Conservation (phyloP, 1,140 invertebrate genomes). For the Scaptomyza hsui region DNA sequence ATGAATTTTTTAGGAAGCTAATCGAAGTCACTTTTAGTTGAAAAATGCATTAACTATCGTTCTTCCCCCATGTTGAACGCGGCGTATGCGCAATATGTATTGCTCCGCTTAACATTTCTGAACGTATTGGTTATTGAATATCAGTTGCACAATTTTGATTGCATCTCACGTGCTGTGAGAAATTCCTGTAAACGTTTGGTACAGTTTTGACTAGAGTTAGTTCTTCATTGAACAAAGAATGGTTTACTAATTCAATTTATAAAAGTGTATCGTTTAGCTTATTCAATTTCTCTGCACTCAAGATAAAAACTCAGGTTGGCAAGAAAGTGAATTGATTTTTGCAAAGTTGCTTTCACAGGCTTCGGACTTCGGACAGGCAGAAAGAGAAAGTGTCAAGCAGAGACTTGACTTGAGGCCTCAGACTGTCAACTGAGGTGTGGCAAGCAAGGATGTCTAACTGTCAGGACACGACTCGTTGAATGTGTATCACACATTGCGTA, state of each 20-base stretch:
- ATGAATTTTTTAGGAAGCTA: slow-evolving; percentile 80
- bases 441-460: slow-evolving; percentile 9
- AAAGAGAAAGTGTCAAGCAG: slow-evolving; percentile 21
- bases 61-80: slow-evolving; percentile 22
- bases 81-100: slow-evolving; percentile 56
- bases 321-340: slow-evolving; percentile 34
- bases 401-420: slow-evolving; percentile 9
- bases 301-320: neutral
- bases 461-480: slow-evolving; percentile 8
- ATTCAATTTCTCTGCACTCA: neutral
- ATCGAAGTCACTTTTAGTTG: slow-evolving; percentile 77
- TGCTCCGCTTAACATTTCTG: neutral
- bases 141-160: no score
- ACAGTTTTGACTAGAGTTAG: no score
- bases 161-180: no score
- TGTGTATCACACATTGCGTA: slow-evolving; percentile 25
- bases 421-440: slow-evolving; percentile 14
- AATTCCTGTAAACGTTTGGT: no score
- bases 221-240: no score
- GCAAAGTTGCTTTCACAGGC: neutral
- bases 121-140: no score
- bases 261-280: neutral
- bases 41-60: slow-evolving; percentile 73
- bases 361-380: neutral
- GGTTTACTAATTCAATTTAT: neutral